Conservation (phyloP, 2,888 invertebrate species). For the Synanthedon formicaeformis region DNA sequence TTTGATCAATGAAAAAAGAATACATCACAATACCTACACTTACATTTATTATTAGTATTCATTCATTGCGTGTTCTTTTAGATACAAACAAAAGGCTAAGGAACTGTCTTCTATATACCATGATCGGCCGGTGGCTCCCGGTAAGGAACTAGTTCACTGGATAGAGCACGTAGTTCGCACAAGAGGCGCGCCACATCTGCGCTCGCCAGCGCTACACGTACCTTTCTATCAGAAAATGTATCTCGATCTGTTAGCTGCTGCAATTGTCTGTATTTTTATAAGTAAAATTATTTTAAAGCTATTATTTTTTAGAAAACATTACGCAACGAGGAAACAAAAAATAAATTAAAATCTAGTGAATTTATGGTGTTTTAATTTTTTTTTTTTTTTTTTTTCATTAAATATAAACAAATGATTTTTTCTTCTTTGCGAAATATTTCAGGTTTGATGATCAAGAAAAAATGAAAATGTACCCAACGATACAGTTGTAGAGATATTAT, state of each 20-base stretch:
- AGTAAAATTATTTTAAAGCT: background rate
- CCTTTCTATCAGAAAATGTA: conserved; percentile 44
- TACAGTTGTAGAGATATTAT: too few relatives aligned
- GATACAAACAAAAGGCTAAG: conserved; percentile 28
- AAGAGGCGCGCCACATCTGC: conserved; percentile 65
- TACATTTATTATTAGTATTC: too few relatives aligned
- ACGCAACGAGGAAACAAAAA: background rate
- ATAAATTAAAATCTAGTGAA: background rate
- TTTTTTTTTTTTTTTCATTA: too few relatives aligned
- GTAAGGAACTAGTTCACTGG: conserved; percentile 75
- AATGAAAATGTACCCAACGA: too few relatives aligned
- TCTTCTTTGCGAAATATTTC: too few relatives aligned
- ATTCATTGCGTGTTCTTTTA: conserved; percentile 10
- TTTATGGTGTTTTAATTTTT: too few relatives aligned
- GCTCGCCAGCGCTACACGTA: conserved; percentile 29
- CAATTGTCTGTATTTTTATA: conserved; percentile 8
- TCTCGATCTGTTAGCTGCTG: conserved; percentile 22
- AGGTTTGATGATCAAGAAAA: too few relatives aligned
- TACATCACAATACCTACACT: too few relatives aligned
- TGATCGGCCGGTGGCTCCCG: conserved; percentile 63
- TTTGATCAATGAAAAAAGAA: too few relatives aligned
- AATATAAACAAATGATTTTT: too few relatives aligned
- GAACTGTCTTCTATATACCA: conserved; percentile 36
- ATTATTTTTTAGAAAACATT: background rate
- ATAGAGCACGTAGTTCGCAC: conserved; percentile 74